Evolutionary conservation across 2,888 invertebrate genomes (phyloP).

Genomic region (Chelonus formosanus): DNA sequence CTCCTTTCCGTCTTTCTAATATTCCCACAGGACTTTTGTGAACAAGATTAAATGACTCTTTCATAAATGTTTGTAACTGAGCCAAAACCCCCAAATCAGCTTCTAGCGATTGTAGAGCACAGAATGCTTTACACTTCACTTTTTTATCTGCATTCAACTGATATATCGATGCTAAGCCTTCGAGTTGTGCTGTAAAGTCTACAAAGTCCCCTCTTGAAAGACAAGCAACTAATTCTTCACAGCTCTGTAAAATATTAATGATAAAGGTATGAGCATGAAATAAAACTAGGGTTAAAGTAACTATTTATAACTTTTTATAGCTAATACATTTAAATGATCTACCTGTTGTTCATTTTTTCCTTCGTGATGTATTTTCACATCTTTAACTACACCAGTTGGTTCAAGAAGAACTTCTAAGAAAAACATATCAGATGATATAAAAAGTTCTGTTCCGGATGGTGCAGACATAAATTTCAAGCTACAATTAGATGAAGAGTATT

Average conservation of each 20-base stretch:
- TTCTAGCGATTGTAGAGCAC: conserved; percentile 90
- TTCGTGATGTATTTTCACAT: conserved; percentile 92
- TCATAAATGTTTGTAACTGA: conserved; percentile 79
- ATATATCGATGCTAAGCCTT: conserved; percentile 90
- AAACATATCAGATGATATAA: conserved; percentile 97
- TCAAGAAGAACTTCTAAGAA: conserved; percentile 91
- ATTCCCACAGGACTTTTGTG: conserved; percentile 86
- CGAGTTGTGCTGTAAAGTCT: conserved; percentile 92
- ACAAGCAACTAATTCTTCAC: conserved; percentile 86
- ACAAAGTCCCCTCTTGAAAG: conserved; percentile 87
- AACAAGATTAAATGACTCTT: conserved; percentile 78
- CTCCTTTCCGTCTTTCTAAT: conserved; percentile 60
- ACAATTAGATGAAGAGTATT: conserved; percentile 29
- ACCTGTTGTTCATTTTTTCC: conserved; percentile 74
- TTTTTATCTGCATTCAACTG: conserved; percentile 95
- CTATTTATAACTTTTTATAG: too few species aligned
- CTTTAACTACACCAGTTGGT: conserved; percentile 82
- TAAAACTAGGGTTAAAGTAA: too few species aligned
- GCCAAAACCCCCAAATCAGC: conserved; percentile 85
- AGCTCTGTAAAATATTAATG: conserved; percentile 73
- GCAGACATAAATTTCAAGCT: conserved; percentile 89
- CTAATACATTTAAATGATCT: not conserved
- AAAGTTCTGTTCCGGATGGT: conserved; percentile 80
- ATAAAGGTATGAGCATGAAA: not conserved
- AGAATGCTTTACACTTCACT: conserved; percentile 92